phyloP scores from a whole-genome alignment of 1,140 invertebrate genomes.

The Hydropsyche tenuis region DNA sequence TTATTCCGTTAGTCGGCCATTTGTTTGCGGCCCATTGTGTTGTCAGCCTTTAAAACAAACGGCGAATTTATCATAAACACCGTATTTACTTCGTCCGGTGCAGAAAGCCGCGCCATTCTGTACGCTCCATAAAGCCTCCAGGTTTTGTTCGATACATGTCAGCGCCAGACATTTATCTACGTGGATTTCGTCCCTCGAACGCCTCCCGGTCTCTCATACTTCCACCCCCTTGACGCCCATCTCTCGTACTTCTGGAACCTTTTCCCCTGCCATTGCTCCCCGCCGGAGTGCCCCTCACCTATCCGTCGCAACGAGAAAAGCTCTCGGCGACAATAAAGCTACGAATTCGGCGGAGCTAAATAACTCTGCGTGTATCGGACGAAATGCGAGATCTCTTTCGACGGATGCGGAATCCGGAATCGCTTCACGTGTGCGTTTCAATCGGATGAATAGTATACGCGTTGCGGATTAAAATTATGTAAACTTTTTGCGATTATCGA shows the following conservation, averaged over 20 bases:
- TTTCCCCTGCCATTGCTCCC: background rate
- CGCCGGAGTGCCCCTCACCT: background rate
- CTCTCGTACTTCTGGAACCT: background rate
- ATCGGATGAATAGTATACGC: too few relatives aligned
- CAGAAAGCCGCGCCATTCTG: constrained; percentile 24
- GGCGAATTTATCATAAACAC: constrained; percentile 40
- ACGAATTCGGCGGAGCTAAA: constrained; percentile 31
- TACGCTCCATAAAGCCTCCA: constrained; percentile 38
- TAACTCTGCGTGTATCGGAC: constrained; percentile 36
- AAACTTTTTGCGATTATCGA: too few relatives aligned
- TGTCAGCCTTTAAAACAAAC: constrained; percentile 40
- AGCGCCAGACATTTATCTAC: constrained; percentile 42
- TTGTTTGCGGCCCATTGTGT: constrained; percentile 43
- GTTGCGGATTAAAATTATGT: too few relatives aligned
- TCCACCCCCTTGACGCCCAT: background rate
- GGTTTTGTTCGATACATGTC: constrained; percentile 47
- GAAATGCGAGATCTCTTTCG: constrained; percentile 27
- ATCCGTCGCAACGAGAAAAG: constrained; percentile 34
- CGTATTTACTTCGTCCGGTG: constrained; percentile 35
- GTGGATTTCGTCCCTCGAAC: constrained; percentile 33
- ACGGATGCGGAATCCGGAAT: constrained; percentile 4
- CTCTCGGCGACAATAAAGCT: constrained; percentile 38
- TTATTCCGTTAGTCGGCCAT: constrained; percentile 34
- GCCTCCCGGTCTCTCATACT: background rate
- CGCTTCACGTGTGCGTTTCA: background rate